Evolutionary conservation across 2,113 vertebrate species (phyloP), one percentile per base, ranked within the genome.

Genomic region (Lampris incognitus): DNA sequence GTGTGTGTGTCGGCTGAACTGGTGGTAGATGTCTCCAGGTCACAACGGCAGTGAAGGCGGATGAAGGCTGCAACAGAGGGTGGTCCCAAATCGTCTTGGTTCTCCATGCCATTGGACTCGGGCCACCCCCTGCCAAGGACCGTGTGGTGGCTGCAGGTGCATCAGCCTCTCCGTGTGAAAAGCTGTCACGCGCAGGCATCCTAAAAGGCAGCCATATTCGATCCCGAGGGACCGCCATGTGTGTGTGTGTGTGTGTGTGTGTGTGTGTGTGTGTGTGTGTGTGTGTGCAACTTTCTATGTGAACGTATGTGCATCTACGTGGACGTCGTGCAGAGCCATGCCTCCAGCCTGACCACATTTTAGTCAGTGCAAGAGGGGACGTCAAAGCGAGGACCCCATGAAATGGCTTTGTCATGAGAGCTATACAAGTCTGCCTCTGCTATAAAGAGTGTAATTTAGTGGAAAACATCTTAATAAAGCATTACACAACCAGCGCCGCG

Each of bases 381-480:
- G 86, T 85, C 64, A 13, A 76, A 77, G 82, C 74, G 82, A 86
- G 72, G 79, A 74, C 73, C 80, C 85, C 86, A 80, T 91, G 83
- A 91, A 91, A 91, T 85, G 37, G 72, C 82, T 90, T 92, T 89
- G 89, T 92, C 44, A 46, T 4, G 39, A 73, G 82, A 81, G 48
- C 87, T 73, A 73, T 62, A 56, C 77, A 78, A 84, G 78, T 72
- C 75, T 44, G 78, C 56, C 66, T 90, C 72, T 76, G 52, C 76
- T 88, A 85, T 80, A 88, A 38, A 62, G 72, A 73, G 88, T 78
- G 74, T 85, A 89, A 91, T 89, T 90, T 85, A 78, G 77, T 41
- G 85, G 86, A 90, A 92, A 92, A 92, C 72, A n/a, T 63, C 58
- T 75, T 72, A 64, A 90, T 89, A 90, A 86, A 87, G 87, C 72